Conservation (phyloP, 2,797 vertebrate genomes). For the Antennarius maculatus region DNA sequence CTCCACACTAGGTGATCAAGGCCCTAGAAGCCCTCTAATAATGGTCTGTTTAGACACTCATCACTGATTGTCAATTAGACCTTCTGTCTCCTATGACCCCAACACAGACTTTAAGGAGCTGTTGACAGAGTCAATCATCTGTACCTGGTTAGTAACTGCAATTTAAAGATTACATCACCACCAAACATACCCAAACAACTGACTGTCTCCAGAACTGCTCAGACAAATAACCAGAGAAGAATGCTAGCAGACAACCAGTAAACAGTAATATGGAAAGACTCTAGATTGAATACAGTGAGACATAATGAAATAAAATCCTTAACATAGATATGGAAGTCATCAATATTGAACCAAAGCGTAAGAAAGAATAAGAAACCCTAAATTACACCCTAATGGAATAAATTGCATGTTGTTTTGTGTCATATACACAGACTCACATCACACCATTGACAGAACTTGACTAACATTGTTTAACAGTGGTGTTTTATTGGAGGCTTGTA, state of each 20-base stretch:
- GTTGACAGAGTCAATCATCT: conserved; percentile 64
- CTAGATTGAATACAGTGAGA: conserved; percentile 40
- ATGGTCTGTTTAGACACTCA: conserved; percentile 62
- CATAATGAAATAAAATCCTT: conserved; percentile 41
- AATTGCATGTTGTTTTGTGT: conserved; percentile 59
- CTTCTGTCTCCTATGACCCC: conserved; percentile 58
- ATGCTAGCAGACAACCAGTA: conserved; percentile 26
- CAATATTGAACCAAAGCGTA: conserved; percentile 40
- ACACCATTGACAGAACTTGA: conserved; percentile 58
- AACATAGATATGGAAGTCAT: conserved; percentile 55
- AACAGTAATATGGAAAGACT: conserved; percentile 15
- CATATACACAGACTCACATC: conserved; percentile 52
- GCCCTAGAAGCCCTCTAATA: conserved; percentile 45
- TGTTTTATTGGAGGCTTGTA: conserved; percentile 75
- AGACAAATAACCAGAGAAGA: conserved; percentile 25
- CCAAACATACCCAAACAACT: conserved; percentile 30
- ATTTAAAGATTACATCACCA: conserved; percentile 41
- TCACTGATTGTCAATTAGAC: conserved; percentile 70
- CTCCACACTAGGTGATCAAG: conserved; percentile 65
- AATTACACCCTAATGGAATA: conserved; percentile 54
- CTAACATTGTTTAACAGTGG: conserved; percentile 70
- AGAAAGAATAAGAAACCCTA: conserved; percentile 54
- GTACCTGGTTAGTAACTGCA: conserved; percentile 62
- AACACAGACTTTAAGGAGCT: conserved; percentile 49
- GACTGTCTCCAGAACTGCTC: conserved; percentile 26